A percentile compares a stretch with the other conserved stretches of the same genome.
Evolutionary conservation across 1,140 invertebrate genomes (phyloP).

Genomic region (Camponotus pennsylvanicus): DNA sequence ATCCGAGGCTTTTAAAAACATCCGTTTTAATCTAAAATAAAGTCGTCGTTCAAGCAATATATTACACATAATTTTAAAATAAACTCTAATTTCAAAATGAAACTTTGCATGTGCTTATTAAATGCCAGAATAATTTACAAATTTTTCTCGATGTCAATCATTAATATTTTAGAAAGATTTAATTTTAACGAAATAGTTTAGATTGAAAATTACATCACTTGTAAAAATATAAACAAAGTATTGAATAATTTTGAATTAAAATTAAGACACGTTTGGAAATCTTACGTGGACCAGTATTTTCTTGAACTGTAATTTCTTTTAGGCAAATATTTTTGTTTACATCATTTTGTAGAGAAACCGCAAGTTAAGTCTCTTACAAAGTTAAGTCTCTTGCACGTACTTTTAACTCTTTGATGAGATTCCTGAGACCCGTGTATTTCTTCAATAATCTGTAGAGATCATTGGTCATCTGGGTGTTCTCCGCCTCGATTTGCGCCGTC

Average conservation of each 20-base stretch:
- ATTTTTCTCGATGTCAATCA: background rate
- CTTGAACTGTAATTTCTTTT: background rate
- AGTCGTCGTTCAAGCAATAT: background rate
- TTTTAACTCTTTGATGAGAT: slow-evolving; percentile 95
- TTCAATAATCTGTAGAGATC: slow-evolving; percentile 96
- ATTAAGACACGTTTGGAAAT: slow-evolving; percentile 23
- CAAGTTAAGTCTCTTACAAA: background rate
- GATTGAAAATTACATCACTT: background rate
- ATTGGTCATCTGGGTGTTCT: slow-evolving; percentile 98
- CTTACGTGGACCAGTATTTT: background rate
- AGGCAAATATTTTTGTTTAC: background rate
- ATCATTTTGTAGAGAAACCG: background rate
- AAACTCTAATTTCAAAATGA: background rate
- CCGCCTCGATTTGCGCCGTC: slow-evolving; percentile 95
- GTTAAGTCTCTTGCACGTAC: slow-evolving; percentile 82
- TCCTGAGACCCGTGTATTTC: slow-evolving; percentile 95
- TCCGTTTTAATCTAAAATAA: background rate
- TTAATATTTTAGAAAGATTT: background rate
- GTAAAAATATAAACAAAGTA: background rate
- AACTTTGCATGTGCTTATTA: background rate
- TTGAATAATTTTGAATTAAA: slow-evolving; percentile 8
- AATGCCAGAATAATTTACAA: background rate
- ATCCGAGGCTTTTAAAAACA: background rate
- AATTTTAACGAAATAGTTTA: background rate
- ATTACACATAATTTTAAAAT: background rate